These are phyloP conservation scores for Drosophila diplacantha DNA, from an alignment of 2,888 invertebrate genomes.

Conservation along the genomic window DNA sequence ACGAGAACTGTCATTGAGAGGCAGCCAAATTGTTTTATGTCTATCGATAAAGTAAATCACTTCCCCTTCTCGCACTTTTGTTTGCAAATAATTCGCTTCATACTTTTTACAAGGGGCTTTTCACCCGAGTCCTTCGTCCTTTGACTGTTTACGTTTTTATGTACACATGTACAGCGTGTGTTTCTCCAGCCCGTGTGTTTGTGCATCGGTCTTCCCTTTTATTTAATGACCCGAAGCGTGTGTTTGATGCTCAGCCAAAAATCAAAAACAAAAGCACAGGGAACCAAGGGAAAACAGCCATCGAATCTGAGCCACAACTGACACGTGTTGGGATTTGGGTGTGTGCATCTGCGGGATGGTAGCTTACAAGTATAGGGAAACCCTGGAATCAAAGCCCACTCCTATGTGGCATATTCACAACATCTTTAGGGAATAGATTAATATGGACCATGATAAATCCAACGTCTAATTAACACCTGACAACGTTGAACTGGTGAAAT, in stretches of 20 bases:
- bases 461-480: neutral
- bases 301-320: conserved; percentile 42
- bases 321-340: conserved; percentile 41
- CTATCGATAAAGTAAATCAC: conserved; percentile 67
- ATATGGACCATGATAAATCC: conserved; percentile 1
- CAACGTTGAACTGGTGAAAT: neutral
- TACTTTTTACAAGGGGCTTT: conserved; percentile 48
- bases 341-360: conserved; percentile 3
- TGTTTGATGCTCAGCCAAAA: conserved; percentile 34
- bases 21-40: conserved; percentile 65
- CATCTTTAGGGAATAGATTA: conserved; percentile 13
- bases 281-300: conserved; percentile 18
- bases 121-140: conserved; percentile 27
- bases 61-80: conserved; percentile 49
- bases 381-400: conserved; percentile 3
- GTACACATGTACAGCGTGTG: conserved; percentile 5
- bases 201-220: conserved; percentile 24
- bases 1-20: conserved; percentile 34
- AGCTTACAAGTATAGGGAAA: neutral
- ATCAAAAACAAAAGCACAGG: conserved; percentile 12
- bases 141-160: conserved; percentile 26
- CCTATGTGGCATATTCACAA: conserved; percentile 3
- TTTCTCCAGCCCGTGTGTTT: neutral
- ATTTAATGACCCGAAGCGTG: conserved; percentile 42
- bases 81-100: conserved; percentile 47